Conservation (phyloP, 1,140 invertebrate species). For the Eupristina koningsbergeri region DNA sequence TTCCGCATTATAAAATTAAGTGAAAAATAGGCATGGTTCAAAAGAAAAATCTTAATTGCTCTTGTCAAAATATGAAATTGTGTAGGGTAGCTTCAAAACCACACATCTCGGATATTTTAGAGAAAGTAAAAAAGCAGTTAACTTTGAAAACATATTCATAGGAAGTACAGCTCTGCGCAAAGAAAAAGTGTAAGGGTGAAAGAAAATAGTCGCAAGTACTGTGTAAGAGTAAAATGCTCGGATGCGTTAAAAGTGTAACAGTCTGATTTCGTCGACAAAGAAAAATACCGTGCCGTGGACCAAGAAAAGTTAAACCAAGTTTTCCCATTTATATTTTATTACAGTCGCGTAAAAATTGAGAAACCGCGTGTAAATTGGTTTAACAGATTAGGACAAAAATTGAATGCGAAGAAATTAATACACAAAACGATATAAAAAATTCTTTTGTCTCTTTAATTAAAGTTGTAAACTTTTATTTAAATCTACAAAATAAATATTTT, state of each 20-base stretch:
- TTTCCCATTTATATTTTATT: background rate
- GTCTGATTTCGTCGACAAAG: conserved; percentile 27
- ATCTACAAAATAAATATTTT: no score
- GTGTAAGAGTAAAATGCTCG: background rate
- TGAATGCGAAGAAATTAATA: background rate
- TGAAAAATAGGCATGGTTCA: background rate
- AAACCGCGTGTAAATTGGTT: background rate
- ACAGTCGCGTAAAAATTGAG: background rate
- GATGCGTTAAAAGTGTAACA: conserved; percentile 4
- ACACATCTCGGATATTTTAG: conserved; percentile 27
- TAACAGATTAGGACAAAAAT: background rate
- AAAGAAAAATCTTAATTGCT: background rate
- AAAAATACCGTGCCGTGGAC: background rate
- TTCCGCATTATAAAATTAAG: background rate
- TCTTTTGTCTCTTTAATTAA: no score
- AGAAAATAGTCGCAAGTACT: background rate
- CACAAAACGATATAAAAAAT: background rate
- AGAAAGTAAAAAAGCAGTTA: conserved; percentile 15
- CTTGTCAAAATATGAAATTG: conserved; percentile 17
- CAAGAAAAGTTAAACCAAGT: background rate
- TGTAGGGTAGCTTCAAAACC: background rate
- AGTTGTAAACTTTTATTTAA: no score
- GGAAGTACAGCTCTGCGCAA: background rate
- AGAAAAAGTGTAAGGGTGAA: background rate
- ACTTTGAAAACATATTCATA: conserved; percentile 11